Conservation (phyloP, 2,888 invertebrate genomes). For the Oxytorus armatus region DNA sequence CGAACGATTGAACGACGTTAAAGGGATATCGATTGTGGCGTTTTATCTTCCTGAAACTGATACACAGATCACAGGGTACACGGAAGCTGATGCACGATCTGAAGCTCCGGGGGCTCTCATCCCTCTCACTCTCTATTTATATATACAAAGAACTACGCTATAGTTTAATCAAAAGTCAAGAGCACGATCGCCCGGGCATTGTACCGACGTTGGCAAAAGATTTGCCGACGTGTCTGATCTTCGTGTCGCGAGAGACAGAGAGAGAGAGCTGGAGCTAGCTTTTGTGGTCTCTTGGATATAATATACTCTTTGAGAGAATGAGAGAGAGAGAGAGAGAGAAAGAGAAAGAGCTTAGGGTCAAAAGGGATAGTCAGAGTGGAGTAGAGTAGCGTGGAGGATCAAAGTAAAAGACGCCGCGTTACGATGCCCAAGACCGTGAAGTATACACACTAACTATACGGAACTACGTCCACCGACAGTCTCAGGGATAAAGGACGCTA, state of each 20-base stretch:
- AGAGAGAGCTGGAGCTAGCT: constrained; percentile 1
- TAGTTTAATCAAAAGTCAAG: constrained; percentile 64
- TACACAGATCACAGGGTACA: constrained; percentile 20
- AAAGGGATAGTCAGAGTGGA: constrained; percentile 53
- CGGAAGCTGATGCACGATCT: constrained; percentile 62
- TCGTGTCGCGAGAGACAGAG: constrained; percentile 32
- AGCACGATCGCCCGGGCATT: constrained; percentile 59
- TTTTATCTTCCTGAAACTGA: constrained; percentile 23
- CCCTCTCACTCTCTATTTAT: constrained; percentile 7
- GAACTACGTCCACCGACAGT: constrained; percentile 12
- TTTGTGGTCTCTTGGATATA: constrained; percentile 20
- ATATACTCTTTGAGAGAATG: too few species aligned
- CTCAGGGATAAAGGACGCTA: constrained; percentile 39
- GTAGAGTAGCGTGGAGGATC: constrained; percentile 57
- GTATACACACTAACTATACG: background rate
- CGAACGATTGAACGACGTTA: background rate
- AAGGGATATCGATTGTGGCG: background rate
- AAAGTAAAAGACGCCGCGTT: constrained; percentile 63
- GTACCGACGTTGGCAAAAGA: constrained; percentile 64
- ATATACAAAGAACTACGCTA: constrained; percentile 14
- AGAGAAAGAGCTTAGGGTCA: constrained; percentile 46
- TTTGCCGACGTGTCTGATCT: constrained; percentile 62
- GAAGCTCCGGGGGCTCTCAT: constrained; percentile 43
- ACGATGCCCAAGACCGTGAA: constrained; percentile 16
- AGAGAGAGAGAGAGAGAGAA: too few species aligned